Evolutionary conservation across 30 jellyfish, hydroid and myxozoan species (phyloP).

Genomic region (Turritopsis rubra): DNA sequence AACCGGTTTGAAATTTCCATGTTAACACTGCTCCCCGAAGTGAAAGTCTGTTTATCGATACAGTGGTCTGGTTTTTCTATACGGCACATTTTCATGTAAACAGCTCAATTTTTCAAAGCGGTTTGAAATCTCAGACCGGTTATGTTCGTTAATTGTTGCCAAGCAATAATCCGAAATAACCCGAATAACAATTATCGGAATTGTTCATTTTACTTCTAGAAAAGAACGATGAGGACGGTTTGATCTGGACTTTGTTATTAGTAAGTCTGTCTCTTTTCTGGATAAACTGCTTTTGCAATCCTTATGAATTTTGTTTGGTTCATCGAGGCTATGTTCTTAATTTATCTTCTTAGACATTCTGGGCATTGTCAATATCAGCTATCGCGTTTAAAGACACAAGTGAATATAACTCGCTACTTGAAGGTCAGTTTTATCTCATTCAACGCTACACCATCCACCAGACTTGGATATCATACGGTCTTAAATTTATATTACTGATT

Average conservation of each 20-base stretch:
- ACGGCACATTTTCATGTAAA: too few relatives aligned
- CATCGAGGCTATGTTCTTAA: not conserved
- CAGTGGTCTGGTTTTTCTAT: too few relatives aligned
- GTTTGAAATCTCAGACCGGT: too few relatives aligned
- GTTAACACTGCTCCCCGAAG: too few relatives aligned
- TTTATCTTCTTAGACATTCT: conserved; percentile 46
- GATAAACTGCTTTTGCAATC: not conserved
- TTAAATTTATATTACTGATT: not conserved
- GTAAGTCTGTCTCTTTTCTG: conserved; percentile 23
- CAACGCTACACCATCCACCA: too few relatives aligned
- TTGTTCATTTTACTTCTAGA: conserved; percentile 27
- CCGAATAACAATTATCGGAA: not conserved
- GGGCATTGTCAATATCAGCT: conserved; percentile 89
- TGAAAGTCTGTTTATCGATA: too few relatives aligned
- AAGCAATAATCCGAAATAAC: not conserved
- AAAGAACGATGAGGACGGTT: conserved; percentile 75
- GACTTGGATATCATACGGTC: not conserved
- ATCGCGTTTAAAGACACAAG: conserved; percentile 67
- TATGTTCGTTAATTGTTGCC: too few relatives aligned
- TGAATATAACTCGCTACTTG: conserved; percentile 69
- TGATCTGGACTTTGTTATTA: conserved; percentile 75
- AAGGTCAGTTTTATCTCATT: conserved; percentile 43
- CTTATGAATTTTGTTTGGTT: not conserved
- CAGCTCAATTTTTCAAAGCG: too few relatives aligned
- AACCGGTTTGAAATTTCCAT: too few relatives aligned